These are phyloP conservation scores for Morelia viridis DNA, from an alignment of 2,797 vertebrate species.

Conservation along the genomic window DNA sequence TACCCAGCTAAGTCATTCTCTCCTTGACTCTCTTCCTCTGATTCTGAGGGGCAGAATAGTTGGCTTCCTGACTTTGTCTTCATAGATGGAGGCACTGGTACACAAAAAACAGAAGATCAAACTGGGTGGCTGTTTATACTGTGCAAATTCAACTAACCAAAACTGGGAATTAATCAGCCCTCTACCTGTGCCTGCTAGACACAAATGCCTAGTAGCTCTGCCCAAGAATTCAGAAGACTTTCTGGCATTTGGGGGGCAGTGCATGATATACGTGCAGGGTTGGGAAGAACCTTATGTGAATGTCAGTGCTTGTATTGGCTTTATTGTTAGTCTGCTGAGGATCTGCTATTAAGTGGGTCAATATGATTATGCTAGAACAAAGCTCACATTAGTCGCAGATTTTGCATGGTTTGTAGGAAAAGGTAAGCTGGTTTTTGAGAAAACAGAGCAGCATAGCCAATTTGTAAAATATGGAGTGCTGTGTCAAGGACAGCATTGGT, in stretches of 20 bases:
- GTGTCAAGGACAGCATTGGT: neutral
- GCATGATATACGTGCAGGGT: neutral
- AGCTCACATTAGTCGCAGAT: neutral
- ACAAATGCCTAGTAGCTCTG: neutral
- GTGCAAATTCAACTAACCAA: neutral
- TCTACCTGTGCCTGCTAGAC: neutral
- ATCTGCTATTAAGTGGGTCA: neutral
- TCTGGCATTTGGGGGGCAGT: neutral
- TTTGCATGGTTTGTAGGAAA: neutral
- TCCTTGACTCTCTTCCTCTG: neutral
- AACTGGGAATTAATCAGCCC: neutral
- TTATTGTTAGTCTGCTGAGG: neutral
- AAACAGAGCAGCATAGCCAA: neutral
- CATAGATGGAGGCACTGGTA: neutral
- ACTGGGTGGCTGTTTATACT: neutral
- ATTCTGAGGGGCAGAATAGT: neutral
- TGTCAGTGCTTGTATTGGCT: neutral
- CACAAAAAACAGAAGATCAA: neutral
- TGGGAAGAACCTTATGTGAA: neutral
- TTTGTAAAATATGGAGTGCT: neutral
- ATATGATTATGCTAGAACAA: neutral
- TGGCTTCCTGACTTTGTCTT: neutral
- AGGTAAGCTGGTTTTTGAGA: neutral
- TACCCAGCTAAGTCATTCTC: neutral
- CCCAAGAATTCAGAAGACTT: neutral